A percentile compares a stretch with the other conserved stretches of the same genome.
These are phyloP conservation scores for Drosophila littoralis DNA, from an alignment of 1,140 invertebrate species.

Conservation along the genomic window DNA sequence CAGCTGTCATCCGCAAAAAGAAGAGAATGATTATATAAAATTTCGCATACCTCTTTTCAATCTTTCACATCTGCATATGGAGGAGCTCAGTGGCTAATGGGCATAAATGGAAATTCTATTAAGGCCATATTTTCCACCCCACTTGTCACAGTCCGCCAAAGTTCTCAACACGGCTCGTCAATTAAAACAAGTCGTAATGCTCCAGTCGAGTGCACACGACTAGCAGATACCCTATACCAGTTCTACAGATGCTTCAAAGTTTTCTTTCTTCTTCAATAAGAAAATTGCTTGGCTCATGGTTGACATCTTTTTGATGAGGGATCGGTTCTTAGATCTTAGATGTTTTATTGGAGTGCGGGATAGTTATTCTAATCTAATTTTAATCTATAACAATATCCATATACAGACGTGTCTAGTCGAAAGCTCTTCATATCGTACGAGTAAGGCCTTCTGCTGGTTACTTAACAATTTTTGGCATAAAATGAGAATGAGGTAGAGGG, in stretches of 20 bases:
- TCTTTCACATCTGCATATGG: neutral
- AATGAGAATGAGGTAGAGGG: neutral
- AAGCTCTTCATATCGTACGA: too few relatives aligned
- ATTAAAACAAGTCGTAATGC: slow-evolving; percentile 48
- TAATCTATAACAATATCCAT: too few relatives aligned
- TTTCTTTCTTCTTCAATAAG: too few relatives aligned
- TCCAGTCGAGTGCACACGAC: neutral
- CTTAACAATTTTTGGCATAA: too few relatives aligned
- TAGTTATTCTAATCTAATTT: too few relatives aligned
- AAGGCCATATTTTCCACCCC: slow-evolving; percentile 32
- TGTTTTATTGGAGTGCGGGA: too few relatives aligned
- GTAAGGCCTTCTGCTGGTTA: too few relatives aligned
- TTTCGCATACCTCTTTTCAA: neutral
- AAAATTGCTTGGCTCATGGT: too few relatives aligned
- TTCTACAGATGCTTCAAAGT: too few relatives aligned
- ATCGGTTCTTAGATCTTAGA: too few relatives aligned
- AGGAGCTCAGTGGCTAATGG: slow-evolving; percentile 55
- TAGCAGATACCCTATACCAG: neutral
- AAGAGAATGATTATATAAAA: neutral
- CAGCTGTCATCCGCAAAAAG: neutral
- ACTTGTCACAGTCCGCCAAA: slow-evolving; percentile 46
- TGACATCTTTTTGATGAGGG: too few relatives aligned
- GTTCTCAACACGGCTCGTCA: slow-evolving; percentile 61
- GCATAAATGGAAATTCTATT: slow-evolving; percentile 79
- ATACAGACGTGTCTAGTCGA: too few relatives aligned